Evolutionary conservation across 2,113 vertebrate genomes (phyloP), one percentile per base, ranked within the genome.

Genomic region (Pelobates fuscus): DNA sequence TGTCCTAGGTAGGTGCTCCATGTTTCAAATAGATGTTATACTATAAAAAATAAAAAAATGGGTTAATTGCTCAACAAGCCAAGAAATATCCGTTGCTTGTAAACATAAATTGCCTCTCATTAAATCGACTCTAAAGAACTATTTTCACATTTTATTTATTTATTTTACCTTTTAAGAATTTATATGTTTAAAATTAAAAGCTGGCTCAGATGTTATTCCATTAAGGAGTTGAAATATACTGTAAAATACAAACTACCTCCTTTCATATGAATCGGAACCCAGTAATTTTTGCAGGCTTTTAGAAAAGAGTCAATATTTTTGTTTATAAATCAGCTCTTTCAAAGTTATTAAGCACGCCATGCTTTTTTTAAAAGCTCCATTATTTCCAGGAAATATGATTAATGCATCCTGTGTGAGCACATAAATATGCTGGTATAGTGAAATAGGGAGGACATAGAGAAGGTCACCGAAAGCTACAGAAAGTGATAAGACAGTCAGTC

Each of bases 341-440:
- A 49, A 43, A 37, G 14, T 26, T 30, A 49, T 52, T 30, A 63
- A 49, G 20, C 70, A 62, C 32, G 58, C 57, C 26, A 60, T 41
- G 12, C 67, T 26, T 12, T 52, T 54, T 64, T 55, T 46, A 8
- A 20, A 29, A 14, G 54, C 43, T 46, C 68, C 68, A 70, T 73
- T 64, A 64, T 32, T 55, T 65, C 54, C 71, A 73, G 71, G 71
- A 73, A 65, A 60, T 73, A 54, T 30, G 29, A 60, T 63, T 73
- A 73, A 73, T 73, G 61, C 71, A 73, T 73, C 71, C 71, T 73
- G 71, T 55, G 71, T 55, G 29, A 73, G 71, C 29, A 55, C 44
- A 64, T 73, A 73, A 64, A 64, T 65, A 65, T 64, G 46, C 60
- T 32, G 29, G 17, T 25, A 54, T 64, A 55, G 71, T 55, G 46